These are phyloP conservation scores for Eupeodes corollae DNA, from an alignment of 1,140 invertebrate species.

Conservation along the genomic window DNA sequence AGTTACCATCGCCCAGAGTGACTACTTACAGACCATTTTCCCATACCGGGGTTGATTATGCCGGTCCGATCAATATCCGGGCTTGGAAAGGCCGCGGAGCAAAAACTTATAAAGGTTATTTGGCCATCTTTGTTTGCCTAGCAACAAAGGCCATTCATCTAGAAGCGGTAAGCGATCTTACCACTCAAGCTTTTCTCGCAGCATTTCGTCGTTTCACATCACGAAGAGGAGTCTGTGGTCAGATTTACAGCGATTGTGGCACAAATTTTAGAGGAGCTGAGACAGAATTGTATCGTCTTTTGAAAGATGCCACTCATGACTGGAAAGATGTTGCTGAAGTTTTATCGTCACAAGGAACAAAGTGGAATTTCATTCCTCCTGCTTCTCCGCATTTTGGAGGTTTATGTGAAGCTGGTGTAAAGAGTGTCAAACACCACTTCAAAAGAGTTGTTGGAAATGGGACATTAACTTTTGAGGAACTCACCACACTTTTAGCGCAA, in stretches of 20 bases:
- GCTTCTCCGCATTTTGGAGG: slow-evolving; percentile 22
- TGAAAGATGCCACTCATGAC: too few species aligned
- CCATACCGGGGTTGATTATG: slow-evolving; percentile 25
- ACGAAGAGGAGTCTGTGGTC: slow-evolving; percentile 12
- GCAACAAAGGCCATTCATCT: slow-evolving; percentile 22
- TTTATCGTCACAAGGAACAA: too few species aligned
- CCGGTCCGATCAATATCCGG: slow-evolving; percentile 26
- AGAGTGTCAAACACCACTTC: slow-evolving; percentile 21
- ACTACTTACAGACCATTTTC: slow-evolving; percentile 13
- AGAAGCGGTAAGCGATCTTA: slow-evolving; percentile 30
- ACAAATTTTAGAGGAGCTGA: slow-evolving; percentile 19
- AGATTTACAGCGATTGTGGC: slow-evolving; percentile 23
- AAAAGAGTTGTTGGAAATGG: slow-evolving; percentile 11
- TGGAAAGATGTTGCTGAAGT: too few species aligned
- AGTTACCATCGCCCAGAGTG: slow-evolving; percentile 2
- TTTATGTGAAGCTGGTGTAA: slow-evolving; percentile 22
- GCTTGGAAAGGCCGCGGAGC: slow-evolving; percentile 8
- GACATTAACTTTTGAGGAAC: slow-evolving; percentile 18
- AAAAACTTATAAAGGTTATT: slow-evolving; percentile 17
- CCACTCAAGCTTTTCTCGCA: slow-evolving; percentile 24
- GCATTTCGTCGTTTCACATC: slow-evolving; percentile 27
- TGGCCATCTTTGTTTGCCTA: slow-evolving; percentile 19
- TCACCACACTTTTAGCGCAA: slow-evolving; percentile 15
- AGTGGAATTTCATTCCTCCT: slow-evolving; percentile 20
- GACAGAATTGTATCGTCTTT: too few species aligned